phyloP scores from a whole-genome alignment of 2,888 invertebrate species.

The Microctonus brassicae region DNA sequence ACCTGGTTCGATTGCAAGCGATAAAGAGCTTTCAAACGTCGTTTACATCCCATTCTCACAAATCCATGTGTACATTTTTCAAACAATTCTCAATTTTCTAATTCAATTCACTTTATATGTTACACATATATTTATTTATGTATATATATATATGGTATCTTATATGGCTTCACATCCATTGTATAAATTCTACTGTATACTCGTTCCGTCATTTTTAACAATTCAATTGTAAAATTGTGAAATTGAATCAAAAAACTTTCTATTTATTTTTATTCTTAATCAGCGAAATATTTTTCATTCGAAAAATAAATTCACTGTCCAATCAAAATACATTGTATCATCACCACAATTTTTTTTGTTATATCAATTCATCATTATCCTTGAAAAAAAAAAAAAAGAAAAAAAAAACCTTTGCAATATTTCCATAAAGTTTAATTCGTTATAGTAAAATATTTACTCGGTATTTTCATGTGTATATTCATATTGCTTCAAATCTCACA shows the following conservation, averaged over 20 bases:
- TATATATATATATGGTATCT: neutral
- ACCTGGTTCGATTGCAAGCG: neutral
- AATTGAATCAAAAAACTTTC: neutral
- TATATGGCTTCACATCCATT: neutral
- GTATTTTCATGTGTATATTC: neutral
- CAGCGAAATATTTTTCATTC: neutral
- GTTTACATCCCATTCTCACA: constrained; percentile 18
- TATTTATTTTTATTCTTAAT: too few species aligned
- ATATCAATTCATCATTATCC: neutral
- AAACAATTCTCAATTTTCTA: constrained; percentile 15
- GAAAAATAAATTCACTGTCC: neutral
- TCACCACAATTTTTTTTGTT: neutral
- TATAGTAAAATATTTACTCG: neutral
- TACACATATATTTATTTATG: neutral
- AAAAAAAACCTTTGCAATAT: neutral
- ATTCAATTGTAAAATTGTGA: constrained; percentile 2
- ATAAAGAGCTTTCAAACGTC: constrained; percentile 17
- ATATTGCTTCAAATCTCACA: neutral
- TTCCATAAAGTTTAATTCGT: neutral
- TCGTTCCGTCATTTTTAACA: neutral
- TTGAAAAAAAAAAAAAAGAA: neutral
- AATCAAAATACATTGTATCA: neutral
- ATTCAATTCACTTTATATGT: neutral
- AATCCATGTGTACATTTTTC: neutral
- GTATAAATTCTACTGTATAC: neutral